These are phyloP conservation scores for Palythoa caribaeorum DNA, from an alignment of 92 coral and sea anemone species.

Conservation along the genomic window DNA sequence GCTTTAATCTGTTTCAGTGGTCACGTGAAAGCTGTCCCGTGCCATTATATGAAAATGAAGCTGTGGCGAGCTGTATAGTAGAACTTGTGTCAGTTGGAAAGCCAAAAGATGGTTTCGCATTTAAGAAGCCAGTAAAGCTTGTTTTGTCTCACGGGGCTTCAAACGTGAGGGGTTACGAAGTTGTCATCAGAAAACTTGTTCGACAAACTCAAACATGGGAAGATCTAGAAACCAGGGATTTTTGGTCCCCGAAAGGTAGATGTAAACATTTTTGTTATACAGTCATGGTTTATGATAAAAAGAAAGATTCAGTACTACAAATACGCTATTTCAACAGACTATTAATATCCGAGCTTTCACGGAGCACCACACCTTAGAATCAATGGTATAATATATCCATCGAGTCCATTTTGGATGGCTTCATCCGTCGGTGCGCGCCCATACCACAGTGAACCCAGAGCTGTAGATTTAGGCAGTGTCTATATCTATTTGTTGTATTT, in stretches of 20 bases:
- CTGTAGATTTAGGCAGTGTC: no score
- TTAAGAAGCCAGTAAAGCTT: not conserved
- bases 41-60: not conserved
- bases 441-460: no score
- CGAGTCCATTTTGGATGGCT: no score
- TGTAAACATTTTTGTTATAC: no score
- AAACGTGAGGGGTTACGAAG: not conserved
- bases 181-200: not conserved
- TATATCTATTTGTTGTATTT: no score
- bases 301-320: no score
- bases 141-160: slow-evolving; percentile 7
- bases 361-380: no score
- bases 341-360: no score
- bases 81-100: not conserved
- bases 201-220: not conserved
- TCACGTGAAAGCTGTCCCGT: not conserved
- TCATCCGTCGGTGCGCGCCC: no score
- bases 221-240: not conserved
- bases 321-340: no score
- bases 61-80: not conserved
- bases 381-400: no score
- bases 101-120: not conserved
- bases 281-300: no score
- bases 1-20: not conserved
- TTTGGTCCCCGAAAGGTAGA: not conserved